Evolutionary conservation across 2,888 invertebrate species (phyloP), one percentile per base, ranked within the genome.

Genomic region (Baronia brevicornis): DNA sequence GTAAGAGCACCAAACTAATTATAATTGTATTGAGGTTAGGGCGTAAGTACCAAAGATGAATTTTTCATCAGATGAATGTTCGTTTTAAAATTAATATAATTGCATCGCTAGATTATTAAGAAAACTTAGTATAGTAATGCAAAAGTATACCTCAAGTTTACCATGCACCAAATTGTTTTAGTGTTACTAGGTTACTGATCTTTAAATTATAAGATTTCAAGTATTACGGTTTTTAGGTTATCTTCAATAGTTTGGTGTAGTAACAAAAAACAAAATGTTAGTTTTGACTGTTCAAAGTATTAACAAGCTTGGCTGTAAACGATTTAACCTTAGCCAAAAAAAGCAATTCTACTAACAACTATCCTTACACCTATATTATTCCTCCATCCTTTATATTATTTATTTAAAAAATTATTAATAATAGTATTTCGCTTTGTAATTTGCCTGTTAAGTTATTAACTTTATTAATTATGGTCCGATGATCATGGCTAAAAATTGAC

Each of bases 71-170:
- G 73, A 82, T 82, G 80, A 80, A 77, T 68, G 54, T 57, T 57
- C 60, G 64, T 66, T 72, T 61, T 62, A 60, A 66, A 63, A 60
- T 51, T 60, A 41, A 50, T 41, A 37, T 43, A 23, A 40, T 30
- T 37, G 32, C 50, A 48, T 49, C 43, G 37, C 25, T 41, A 51
- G 46, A 37, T 40, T 43, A n/a, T 42, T 45, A 46, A 48, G 46
- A 48, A 36, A 39, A 33, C 39, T 48, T 51, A 48, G 46, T 33
- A 54, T 53, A 54, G 44, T 45, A 47, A 50, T 49, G 54, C 59
- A 32, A 36, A 68, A 63, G 55, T 67, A 74, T 82, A 84, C 82
- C 82, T 84, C 82, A 82, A 69, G 80, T 72, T 84, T 82, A 82
- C 82, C 80, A 75, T 54, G 77, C 82, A 82, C 82, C 80, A 82